phyloP scores from a whole-genome alignment of 2,797 vertebrate genomes.

The Allobates femoralis region DNA sequence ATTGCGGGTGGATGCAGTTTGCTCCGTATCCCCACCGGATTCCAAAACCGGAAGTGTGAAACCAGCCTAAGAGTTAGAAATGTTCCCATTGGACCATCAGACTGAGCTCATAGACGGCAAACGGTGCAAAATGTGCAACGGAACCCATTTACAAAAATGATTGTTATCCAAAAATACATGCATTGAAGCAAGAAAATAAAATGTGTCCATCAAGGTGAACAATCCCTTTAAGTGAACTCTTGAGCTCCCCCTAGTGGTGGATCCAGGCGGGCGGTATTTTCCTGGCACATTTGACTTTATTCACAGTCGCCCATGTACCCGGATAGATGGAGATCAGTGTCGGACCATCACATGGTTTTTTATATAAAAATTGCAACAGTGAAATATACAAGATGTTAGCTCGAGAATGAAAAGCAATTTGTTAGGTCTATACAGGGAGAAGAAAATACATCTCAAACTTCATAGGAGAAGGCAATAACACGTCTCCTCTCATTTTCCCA shows the following conservation, averaged over 20 bases:
- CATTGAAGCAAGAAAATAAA: too few species aligned
- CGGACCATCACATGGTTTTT: neutral
- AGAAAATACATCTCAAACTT: neutral
- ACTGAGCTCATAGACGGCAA: too few species aligned
- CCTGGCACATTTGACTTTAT: neutral
- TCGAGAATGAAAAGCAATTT: slow-evolving; percentile 27
- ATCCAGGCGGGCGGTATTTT: neutral
- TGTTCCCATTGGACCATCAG: too few species aligned
- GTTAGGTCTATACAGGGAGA: slow-evolving; percentile 4
- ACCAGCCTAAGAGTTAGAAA: too few species aligned
- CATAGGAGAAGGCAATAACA: neutral
- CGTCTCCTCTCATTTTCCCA: neutral
- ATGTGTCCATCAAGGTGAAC: too few species aligned
- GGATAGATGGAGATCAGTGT: neutral
- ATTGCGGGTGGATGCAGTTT: too few species aligned
- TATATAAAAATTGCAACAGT: slow-evolving; percentile 41
- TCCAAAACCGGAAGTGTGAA: too few species aligned
- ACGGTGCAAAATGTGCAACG: too few species aligned
- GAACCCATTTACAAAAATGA: too few species aligned
- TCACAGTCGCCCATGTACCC: neutral
- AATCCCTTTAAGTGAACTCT: too few species aligned
- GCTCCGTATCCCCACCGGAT: too few species aligned
- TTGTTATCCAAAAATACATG: too few species aligned
- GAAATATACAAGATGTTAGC: slow-evolving; percentile 4
- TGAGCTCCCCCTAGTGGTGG: neutral